Base-by-base conservation (phyloP, 2,797 vertebrate species). In the Acipenser oxyrinchus region DNA sequence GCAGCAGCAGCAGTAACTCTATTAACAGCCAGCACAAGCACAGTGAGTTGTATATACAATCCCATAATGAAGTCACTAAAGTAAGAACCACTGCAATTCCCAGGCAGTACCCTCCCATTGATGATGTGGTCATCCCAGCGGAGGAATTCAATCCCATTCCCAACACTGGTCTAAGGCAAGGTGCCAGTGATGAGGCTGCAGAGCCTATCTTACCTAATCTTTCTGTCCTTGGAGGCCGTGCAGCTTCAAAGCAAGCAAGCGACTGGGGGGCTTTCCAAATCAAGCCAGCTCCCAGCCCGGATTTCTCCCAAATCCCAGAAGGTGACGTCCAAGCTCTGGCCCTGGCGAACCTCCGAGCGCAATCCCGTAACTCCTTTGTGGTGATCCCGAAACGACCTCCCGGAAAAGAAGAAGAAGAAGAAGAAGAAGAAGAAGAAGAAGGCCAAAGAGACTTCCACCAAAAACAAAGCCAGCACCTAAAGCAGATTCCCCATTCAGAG, bases 261-360 rank as follows among this genome's bases (percentile, higher is more conserved):
- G 1, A 2, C n/a, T 4, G 1, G 6, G 62, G n/a, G 5, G 11
- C 23, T 23, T 68, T 66, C 51, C 71, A 75, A 49, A 48, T 18
- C 48, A 48, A 48, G 6, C 67, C 49, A 4, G 62, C 55, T 1
- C n/a, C 49, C 0, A 10, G 60, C 6, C 65, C 68, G 0, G 62
- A 66, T 3, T n/a, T 10, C 0, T 12, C 64, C 10, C 15, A 2
- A 6, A 67, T 66, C 3, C 51, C 73, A 9, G 67, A 71, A 1
- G 70, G 63, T 0, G 71, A 75, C 48, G 53, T 65, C 23, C 74
- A 75, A 51, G 66, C 69, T 62, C 70, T 64, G 49, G 68, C 72
- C 10, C 60, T 68, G 67, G 66, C 70, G 18, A 72, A 50, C 10
- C 51, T 68, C 10, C 63, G 68, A 4, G 66, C 67, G 10, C 63